Base-by-base conservation (phyloP, 2,888 invertebrate species). In the Lasioglossum figueresi region DNA sequence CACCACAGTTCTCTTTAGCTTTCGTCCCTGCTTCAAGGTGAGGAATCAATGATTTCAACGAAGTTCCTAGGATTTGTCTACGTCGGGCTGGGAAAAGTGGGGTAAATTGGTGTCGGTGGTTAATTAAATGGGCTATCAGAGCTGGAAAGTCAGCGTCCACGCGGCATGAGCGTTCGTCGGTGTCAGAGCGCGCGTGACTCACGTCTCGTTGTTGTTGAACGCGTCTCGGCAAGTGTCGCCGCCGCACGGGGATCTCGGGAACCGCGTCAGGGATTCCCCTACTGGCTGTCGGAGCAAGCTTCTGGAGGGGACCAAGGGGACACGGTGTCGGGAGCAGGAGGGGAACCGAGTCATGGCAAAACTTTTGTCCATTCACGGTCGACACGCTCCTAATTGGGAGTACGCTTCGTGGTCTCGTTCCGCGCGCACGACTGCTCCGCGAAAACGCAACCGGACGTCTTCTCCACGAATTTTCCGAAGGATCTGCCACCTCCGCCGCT, bases 171-270 rank as follows among this genome's bases (percentile, higher is more conserved):
- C 72, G 45, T 75, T 59, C 83, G 37, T 74, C 75, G 83, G 83
- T 78, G 52, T 84, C 79, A 34, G 79, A 76, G 75, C 83, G 83
- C 92, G 92, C 92, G 93, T 94, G 94, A 94, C 92, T 94, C 93
- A 94, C 88, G 83, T 84, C 82, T 86, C 88, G 82, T 90, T 84
- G 88, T 77, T 87, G 91, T 90, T 90, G 88, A 89, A 90, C 87
- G 90, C 88, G 88, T 91, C 91, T 92, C 91, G 93, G 89, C 84
- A 91, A 88, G 93, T 94, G 94, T 90, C 93, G 94, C 95, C 95
- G 92, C 93, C 94, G 88, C 91, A 86, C 94, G 94, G 94, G 94
- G 91, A 94, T 94, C 93, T 94, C 94, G 93, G 88, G 86, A 95
- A 94, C 90, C 90, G 88, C 79, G 86, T 90, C 88, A 86, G 91